Conservation (phyloP, 2,888 invertebrate genomes). For the Imbricaverruca yamaguchii region DNA sequence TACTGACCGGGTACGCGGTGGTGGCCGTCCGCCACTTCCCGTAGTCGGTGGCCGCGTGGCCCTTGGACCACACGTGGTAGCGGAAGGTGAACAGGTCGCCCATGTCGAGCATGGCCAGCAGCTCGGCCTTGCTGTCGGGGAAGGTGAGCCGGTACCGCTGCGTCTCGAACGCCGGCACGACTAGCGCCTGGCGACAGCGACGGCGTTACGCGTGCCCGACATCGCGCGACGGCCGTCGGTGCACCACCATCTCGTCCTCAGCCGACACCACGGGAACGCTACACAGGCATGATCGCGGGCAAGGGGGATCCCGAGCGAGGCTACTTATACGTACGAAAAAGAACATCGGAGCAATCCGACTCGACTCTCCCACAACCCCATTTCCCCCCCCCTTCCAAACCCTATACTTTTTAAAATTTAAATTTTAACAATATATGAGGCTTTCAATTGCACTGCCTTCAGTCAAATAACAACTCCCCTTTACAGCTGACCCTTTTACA, state of each 20-base stretch:
- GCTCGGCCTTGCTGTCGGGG: conserved; percentile 66
- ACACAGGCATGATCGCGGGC: too few relatives aligned
- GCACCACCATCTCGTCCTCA: background rate
- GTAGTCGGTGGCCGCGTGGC: conserved; percentile 80
- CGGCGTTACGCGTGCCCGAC: background rate
- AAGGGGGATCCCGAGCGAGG: too few relatives aligned
- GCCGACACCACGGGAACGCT: too few relatives aligned
- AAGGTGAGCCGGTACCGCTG: conserved; percentile 70
- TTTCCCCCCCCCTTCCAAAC: too few relatives aligned
- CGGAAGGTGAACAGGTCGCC: conserved; percentile 75
- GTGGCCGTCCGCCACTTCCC: conserved; percentile 67
- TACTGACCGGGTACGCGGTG: conserved; percentile 59
- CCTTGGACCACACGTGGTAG: conserved; percentile 77
- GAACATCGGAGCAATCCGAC: too few relatives aligned
- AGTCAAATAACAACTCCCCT: too few relatives aligned
- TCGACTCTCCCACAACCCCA: too few relatives aligned
- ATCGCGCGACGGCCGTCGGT: background rate
- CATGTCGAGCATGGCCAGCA: conserved; percentile 61
- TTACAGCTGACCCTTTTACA: too few relatives aligned
- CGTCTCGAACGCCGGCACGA: conserved; percentile 85
- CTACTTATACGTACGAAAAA: too few relatives aligned
- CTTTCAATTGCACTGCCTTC: too few relatives aligned
- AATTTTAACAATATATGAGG: too few relatives aligned
- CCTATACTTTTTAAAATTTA: too few relatives aligned
- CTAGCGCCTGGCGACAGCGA: conserved; percentile 36